Percentiles rank a stretch among this genome's conserved stretches.
Conservation (phyloP, 2,888 invertebrate genomes). For the Andrena chrysosceles region DNA sequence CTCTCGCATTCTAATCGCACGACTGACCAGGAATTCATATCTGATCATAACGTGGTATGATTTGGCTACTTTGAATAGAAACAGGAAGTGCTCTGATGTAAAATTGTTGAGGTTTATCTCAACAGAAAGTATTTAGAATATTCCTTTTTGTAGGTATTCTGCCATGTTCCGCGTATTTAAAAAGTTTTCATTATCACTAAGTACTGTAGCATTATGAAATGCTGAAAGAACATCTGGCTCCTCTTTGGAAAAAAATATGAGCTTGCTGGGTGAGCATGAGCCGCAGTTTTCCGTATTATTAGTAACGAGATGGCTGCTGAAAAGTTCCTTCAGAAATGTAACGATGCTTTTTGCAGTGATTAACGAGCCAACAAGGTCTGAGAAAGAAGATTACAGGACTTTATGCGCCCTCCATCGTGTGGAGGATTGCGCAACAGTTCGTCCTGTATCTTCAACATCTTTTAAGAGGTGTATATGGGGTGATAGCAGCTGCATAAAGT, state of each 20-base stretch:
- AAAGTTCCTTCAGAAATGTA: neutral
- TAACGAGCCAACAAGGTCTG: slow-evolving; percentile 15
- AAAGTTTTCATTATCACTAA: slow-evolving; percentile 9
- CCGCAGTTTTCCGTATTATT: slow-evolving; percentile 1
- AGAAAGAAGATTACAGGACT: slow-evolving; percentile 13
- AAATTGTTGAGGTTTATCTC: no score
- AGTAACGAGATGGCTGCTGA: neutral
- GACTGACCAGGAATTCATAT: no score
- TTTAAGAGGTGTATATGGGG: neutral
- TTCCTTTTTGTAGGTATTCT: no score
- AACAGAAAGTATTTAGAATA: no score
- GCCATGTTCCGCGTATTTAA: no score
- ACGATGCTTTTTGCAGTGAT: slow-evolving; percentile 24
- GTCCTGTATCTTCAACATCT: neutral
- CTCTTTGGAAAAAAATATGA: neutral
- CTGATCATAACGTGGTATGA: no score
- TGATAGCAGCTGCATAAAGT: slow-evolving; percentile 17
- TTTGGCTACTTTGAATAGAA: no score
- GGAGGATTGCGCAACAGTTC: neutral
- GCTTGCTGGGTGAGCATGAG: neutral
- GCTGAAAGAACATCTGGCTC: neutral
- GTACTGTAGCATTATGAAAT: neutral
- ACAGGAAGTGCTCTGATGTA: no score
- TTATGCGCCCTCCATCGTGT: neutral
- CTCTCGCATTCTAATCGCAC: no score